Percentiles rank a stretch among this genome's conserved stretches.
phyloP scores from a whole-genome alignment of 2,797 vertebrate genomes.

The Atherinosoma microstoma region DNA sequence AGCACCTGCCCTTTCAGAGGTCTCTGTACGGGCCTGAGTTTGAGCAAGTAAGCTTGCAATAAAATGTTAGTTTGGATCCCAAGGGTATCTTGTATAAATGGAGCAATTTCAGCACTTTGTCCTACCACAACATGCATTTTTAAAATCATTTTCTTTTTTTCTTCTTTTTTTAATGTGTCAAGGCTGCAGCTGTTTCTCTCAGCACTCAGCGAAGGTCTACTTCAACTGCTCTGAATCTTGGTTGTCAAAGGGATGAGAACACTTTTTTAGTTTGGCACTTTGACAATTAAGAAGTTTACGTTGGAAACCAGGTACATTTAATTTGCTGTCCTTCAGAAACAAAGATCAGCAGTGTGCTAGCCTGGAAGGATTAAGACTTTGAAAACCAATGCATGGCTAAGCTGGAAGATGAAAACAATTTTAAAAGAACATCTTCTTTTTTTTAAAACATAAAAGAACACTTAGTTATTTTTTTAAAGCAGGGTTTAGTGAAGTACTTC shows the following conservation, averaged over 20 bases:
- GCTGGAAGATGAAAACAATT: not conserved
- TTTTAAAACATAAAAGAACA: not conserved
- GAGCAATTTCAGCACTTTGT: conserved; percentile 16
- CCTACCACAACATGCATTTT: not conserved
- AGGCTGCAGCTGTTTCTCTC: conserved; percentile 5
- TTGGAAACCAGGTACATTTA: too few relatives aligned
- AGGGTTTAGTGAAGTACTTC: not conserved
- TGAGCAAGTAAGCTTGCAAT: conserved; percentile 1
- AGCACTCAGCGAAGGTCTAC: conserved; percentile 7
- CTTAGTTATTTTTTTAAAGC: too few relatives aligned
- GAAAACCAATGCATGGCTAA: not conserved
- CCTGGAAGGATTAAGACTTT: not conserved
- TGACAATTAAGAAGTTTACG: not conserved
- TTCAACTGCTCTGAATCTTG: conserved; percentile 22
- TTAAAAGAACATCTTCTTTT: not conserved
- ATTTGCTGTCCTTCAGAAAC: too few relatives aligned
- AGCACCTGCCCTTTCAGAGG: too few relatives aligned
- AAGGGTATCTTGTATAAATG: conserved; percentile 12
- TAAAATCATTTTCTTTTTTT: too few relatives aligned
- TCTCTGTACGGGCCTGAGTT: too few relatives aligned
- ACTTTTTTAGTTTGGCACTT: conserved; percentile 8
- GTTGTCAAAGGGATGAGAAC: conserved; percentile 9
- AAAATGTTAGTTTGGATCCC: conserved; percentile 15
- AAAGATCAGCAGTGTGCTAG: not conserved
- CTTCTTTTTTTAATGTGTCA: not conserved